Conservation (phyloP, 2,888 invertebrate species). For the Calephelis perditalis region DNA sequence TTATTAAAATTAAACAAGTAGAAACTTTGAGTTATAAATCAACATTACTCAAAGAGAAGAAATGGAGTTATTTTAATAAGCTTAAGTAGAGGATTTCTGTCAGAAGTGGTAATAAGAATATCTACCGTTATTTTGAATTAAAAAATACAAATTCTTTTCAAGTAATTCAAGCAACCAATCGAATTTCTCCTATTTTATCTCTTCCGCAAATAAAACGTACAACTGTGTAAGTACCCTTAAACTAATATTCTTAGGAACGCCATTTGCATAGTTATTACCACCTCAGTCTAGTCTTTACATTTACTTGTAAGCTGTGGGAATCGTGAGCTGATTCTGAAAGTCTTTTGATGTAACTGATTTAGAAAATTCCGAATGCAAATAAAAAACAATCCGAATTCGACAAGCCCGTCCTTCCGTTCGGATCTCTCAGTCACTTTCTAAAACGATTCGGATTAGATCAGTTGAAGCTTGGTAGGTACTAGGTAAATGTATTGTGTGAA, state of each 20-base stretch:
- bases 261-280: slow-evolving; percentile 1
- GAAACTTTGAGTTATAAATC: too few species aligned
- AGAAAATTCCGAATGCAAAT: not conserved
- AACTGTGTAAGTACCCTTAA: not conserved
- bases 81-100: too few species aligned
- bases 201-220: not conserved
- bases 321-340: not conserved
- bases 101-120: too few species aligned
- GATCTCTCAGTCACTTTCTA: not conserved
- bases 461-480: not conserved
- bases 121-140: too few species aligned
- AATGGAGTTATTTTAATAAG: too few species aligned
- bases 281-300: not conserved
- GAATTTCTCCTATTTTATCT: not conserved
- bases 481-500: not conserved
- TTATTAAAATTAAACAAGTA: too few species aligned
- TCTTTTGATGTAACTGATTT: too few species aligned
- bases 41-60: too few species aligned
- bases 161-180: not conserved
- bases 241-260: slow-evolving; percentile 10
- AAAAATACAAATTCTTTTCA: too few species aligned
- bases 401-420: too few species aligned
- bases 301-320: slow-evolving; percentile 8
- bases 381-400: too few species aligned
- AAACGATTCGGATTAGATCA: not conserved